Evolutionary conservation across 2,888 invertebrate species (phyloP), one percentile per base, ranked within the genome.

Genomic region (Liopterus haemorrhoidalis): DNA sequence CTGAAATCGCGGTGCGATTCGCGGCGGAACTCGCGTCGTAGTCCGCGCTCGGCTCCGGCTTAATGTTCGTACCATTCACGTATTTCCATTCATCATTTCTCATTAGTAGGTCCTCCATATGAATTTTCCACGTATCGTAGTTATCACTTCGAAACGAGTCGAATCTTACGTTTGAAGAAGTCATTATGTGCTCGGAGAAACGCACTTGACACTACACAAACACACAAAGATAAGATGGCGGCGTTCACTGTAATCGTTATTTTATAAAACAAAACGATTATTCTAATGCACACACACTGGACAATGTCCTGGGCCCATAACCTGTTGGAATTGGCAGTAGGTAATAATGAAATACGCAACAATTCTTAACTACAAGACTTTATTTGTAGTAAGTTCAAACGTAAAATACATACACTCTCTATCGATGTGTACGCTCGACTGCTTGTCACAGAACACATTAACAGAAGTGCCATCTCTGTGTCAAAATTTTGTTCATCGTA

Each of bases 311-410:
- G 37, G 37, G 37, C 24, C 37, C 22, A 37, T 37, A 37, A 37
- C 37, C 37, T 37, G 37, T 37, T 37, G 37, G 37, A 21, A 36
- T 32, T 14, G 16, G 32, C 14, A 14, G n/a, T n/a, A n/a, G 16
- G 16, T 15, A 6, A 15, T 16, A 14, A 32, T 14, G 6, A 9
- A 32, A 32, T 16, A 4, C 5, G 6, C 5, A 27, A 27, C 28
- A 8, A 12, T 12, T 27, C 28, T 27, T 27, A 27, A 27, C 4
- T 27, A 27, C 9, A 4, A 12, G 28, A 14, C 9, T 27, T 27
- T 27, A 27, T 27, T 27, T 11, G 2, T 8, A 22, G 9, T 22
- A 6, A 22, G 24, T n/a, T n/a, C n/a, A n/a, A n/a, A n/a, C n/a
- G n/a, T n/a, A n/a, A n/a, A n/a, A n/a, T n/a, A n/a, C n/a, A n/a